These are phyloP conservation scores for Invenusta paracnida DNA, from an alignment of 2,888 invertebrate genomes.

Conservation along the genomic window DNA sequence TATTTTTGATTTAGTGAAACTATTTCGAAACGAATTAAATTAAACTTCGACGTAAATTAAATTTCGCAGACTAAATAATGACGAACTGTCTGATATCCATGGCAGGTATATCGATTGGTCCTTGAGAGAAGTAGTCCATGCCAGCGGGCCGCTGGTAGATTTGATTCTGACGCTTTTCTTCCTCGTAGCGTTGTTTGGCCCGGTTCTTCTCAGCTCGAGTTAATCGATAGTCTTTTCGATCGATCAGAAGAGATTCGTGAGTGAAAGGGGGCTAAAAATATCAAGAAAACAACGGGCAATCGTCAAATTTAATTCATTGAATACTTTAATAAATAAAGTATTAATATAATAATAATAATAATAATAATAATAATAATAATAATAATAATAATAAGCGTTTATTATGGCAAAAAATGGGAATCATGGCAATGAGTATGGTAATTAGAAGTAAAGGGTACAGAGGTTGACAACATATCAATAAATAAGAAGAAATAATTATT, in stretches of 20 bases:
- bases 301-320: no score
- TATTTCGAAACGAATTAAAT: no score
- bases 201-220: slow-evolving; percentile 86
- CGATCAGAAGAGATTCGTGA: slow-evolving; percentile 86
- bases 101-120: not conserved
- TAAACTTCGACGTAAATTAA: not conserved
- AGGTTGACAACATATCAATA: no score
- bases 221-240: slow-evolving; percentile 86
- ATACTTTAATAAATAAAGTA: no score
- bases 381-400: no score
- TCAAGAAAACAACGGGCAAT: not conserved
- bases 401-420: no score
- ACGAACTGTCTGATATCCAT: not conserved
- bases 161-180: slow-evolving; percentile 69
- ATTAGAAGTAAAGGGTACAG: no score
- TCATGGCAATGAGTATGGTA: no score
- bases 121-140: not conserved
- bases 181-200: slow-evolving; percentile 84
- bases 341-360: no score
- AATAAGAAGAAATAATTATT: no score
- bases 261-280: slow-evolving; percentile 71
- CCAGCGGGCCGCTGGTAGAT: slow-evolving; percentile 34
- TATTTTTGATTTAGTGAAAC: no score
- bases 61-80: not conserved
- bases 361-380: no score